These are phyloP conservation scores for Callocephalon fimbriatum DNA, from an alignment of 2,113 vertebrate species.

Conservation along the genomic window DNA sequence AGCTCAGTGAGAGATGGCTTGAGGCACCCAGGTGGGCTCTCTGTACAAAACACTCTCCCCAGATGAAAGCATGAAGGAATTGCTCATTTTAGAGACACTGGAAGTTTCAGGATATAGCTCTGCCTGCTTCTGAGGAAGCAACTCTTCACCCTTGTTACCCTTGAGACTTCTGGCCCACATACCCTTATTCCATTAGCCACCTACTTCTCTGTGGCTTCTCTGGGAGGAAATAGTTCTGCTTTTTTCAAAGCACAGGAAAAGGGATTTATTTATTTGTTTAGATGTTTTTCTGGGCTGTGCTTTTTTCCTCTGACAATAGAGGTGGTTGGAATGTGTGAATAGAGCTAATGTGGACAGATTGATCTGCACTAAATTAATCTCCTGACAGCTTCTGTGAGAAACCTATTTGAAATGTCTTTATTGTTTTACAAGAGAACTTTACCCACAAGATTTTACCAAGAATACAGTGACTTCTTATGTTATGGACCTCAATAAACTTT, in stretches of 20 bases:
- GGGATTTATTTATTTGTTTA: slow-evolving; percentile 48
- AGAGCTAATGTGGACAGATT: not conserved
- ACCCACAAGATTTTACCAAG: not conserved
- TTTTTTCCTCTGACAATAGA: not conserved
- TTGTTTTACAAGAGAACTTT: not conserved
- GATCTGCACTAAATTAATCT: not conserved
- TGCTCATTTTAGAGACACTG: not conserved
- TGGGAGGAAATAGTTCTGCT: slow-evolving; percentile 7
- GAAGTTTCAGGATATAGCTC: not conserved
- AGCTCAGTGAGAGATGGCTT: not conserved
- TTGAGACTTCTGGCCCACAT: not conserved
- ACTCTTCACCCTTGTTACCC: not conserved
- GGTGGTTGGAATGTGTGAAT: not conserved
- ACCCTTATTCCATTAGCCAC: not conserved
- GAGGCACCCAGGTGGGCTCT: not conserved
- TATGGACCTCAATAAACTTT: not conserved
- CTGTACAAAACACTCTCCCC: not conserved
- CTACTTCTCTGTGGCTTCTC: not conserved
- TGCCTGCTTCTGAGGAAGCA: not conserved
- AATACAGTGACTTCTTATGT: not conserved
- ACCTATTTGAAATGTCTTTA: slow-evolving; percentile 1
- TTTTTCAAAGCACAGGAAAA: slow-evolving; percentile 26
- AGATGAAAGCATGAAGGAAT: not conserved
- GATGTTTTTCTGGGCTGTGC: not conserved
- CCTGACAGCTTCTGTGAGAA: not conserved